These are phyloP conservation scores for Petaurus breviceps DNA, from an alignment of 2,113 vertebrate genomes.

Conservation along the genomic window DNA sequence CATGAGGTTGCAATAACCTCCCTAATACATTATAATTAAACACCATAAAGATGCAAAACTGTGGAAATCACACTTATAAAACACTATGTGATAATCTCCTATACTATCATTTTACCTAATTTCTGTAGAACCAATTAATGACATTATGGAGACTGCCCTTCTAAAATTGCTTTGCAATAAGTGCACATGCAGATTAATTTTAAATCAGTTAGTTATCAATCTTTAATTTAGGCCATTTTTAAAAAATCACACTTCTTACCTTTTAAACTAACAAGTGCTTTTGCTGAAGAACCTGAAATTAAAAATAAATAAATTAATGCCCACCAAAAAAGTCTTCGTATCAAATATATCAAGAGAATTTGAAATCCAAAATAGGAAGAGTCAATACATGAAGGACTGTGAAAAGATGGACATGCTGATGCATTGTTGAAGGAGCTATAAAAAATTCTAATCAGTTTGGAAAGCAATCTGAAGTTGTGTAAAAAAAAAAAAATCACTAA, in stretches of 20 bases:
- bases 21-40: background rate
- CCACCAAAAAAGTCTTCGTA: background rate
- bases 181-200: conserved; percentile 36
- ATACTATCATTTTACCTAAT: conserved; percentile 41
- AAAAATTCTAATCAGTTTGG: background rate
- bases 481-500: background rate
- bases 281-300: conserved; percentile 95
- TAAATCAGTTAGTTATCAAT: conserved; percentile 36
- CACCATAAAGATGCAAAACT: background rate
- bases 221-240: conserved; percentile 36
- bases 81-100: background rate
- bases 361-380: background rate
- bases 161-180: background rate
- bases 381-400: background rate
- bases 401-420: background rate
- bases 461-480: background rate
- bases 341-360: background rate
- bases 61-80: background rate
- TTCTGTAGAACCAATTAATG: conserved; percentile 35
- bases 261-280: conserved; percentile 98
- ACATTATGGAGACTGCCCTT: background rate
- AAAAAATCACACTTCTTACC: conserved; percentile 86
- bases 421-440: background rate
- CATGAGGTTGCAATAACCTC: background rate
- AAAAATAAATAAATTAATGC: conserved; percentile 75